Conservation (phyloP, 1,140 invertebrate species). For the Vanessa atalanta region DNA sequence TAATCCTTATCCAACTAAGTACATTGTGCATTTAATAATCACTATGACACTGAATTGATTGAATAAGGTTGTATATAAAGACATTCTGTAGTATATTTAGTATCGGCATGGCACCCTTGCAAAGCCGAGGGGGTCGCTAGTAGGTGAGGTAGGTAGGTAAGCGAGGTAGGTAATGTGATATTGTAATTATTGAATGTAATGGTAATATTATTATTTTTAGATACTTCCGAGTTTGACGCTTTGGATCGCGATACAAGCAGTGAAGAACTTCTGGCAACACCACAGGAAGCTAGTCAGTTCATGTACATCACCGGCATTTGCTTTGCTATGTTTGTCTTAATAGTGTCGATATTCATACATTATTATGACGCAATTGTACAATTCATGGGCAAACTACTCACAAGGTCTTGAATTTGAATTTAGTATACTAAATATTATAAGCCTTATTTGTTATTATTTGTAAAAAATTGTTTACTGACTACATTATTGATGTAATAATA, state of each 20-base stretch:
- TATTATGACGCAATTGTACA: constrained; percentile 64
- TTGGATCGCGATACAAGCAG: constrained; percentile 80
- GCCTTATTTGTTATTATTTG: constrained; percentile 26
- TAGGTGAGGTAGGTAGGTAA: too few relatives aligned
- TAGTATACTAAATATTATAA: constrained; percentile 9
- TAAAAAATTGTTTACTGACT: neutral
- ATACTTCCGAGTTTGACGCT: constrained; percentile 85
- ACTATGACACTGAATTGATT: too few relatives aligned
- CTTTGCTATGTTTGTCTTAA: constrained; percentile 81
- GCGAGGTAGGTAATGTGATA: neutral
- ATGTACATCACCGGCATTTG: constrained; percentile 81
- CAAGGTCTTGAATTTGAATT: constrained; percentile 33
- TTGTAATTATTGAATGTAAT: too few relatives aligned
- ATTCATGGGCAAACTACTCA: constrained; percentile 53
- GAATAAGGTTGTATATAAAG: too few relatives aligned
- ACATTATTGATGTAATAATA: neutral
- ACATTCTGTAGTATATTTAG: too few relatives aligned
- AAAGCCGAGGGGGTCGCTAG: too few relatives aligned
- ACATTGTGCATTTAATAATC: too few relatives aligned
- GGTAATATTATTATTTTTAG: constrained; percentile 63
- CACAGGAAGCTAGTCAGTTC: constrained; percentile 80
- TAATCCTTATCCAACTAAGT: too few relatives aligned
- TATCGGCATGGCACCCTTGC: too few relatives aligned
- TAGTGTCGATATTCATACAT: constrained; percentile 83
- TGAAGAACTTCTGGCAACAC: constrained; percentile 76